phyloP scores from a whole-genome alignment of 2,888 invertebrate species.

The Augiades crinisus region DNA sequence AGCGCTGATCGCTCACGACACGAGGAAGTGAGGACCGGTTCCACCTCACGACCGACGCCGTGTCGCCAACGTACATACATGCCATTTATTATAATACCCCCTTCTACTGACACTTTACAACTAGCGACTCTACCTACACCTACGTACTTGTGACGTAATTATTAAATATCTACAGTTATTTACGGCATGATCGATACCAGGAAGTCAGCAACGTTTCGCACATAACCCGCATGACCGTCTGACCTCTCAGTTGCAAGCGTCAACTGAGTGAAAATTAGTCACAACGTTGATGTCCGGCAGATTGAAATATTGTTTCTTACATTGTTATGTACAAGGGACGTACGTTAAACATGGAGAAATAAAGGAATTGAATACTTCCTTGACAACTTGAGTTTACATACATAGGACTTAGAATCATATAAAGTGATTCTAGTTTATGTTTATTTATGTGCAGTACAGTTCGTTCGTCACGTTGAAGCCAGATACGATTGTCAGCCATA shows the following conservation, averaged over 20 bases:
- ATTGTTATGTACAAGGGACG: not conserved
- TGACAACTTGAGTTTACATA: not conserved
- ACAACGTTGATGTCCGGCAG: slow-evolving; percentile 12
- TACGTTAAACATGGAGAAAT: not conserved
- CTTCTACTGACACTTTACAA: slow-evolving; percentile 44
- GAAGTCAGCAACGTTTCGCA: slow-evolving; percentile 32
- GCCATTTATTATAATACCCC: slow-evolving; percentile 59
- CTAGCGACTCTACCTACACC: slow-evolving; percentile 30
- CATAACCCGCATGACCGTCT: slow-evolving; percentile 7
- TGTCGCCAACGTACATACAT: slow-evolving; percentile 60
- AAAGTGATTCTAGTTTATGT: no score
- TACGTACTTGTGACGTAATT: slow-evolving; percentile 48
- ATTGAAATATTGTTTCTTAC: slow-evolving; percentile 2
- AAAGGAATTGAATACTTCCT: not conserved
- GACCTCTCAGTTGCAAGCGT: slow-evolving; percentile 18
- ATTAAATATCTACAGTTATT: slow-evolving; percentile 44
- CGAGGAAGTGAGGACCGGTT: slow-evolving; percentile 69
- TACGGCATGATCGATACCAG: slow-evolving; percentile 36
- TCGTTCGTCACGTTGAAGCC: no score
- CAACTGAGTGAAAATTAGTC: slow-evolving; percentile 17
- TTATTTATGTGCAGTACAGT: no score
- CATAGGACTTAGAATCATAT: no score
- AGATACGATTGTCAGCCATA: no score
- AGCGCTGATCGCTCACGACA: slow-evolving; percentile 55
- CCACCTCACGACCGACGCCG: slow-evolving; percentile 45